phyloP scores from a whole-genome alignment of 1,140 invertebrate genomes.

The Zophobas atratus region DNA sequence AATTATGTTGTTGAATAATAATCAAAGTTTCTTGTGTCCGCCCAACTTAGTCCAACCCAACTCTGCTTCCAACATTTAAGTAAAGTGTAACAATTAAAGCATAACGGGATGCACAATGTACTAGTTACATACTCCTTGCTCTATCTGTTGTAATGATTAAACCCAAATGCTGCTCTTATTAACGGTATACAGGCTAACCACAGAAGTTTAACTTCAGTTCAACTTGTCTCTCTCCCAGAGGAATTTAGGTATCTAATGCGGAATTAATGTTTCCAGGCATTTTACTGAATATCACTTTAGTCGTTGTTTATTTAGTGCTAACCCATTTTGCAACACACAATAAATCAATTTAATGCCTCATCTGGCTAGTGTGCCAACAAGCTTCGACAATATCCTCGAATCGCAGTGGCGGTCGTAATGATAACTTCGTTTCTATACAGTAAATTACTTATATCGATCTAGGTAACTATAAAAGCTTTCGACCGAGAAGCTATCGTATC shows the following conservation, averaged over 20 bases:
- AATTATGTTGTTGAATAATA: no score
- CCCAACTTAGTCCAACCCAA: no score
- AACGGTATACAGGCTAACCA: slow-evolving; percentile 16
- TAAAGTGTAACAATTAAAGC: background rate
- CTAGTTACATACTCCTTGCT: background rate
- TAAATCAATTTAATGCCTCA: slow-evolving; percentile 38
- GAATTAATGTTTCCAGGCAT: slow-evolving; percentile 28
- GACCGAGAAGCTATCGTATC: background rate
- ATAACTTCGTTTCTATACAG: background rate
- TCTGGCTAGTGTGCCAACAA: slow-evolving; percentile 22
- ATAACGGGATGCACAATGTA: background rate
- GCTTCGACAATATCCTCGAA: slow-evolving; percentile 23
- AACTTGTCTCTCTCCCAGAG: slow-evolving; percentile 16
- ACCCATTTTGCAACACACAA: slow-evolving; percentile 34
- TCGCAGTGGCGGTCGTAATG: background rate
- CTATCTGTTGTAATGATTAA: slow-evolving; percentile 14
- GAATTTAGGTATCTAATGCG: slow-evolving; percentile 26
- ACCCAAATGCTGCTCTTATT: background rate
- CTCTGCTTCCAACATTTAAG: no score
- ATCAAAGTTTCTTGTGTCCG: no score
- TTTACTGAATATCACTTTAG: slow-evolving; percentile 34
- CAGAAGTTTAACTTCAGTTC: slow-evolving; percentile 27
- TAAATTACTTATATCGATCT: slow-evolving; percentile 9
- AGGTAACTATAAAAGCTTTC: background rate
- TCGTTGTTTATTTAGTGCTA: slow-evolving; percentile 33